Evolutionary conservation across 2,797 vertebrate species (phyloP).

Genomic region (Chelon auratus): DNA sequence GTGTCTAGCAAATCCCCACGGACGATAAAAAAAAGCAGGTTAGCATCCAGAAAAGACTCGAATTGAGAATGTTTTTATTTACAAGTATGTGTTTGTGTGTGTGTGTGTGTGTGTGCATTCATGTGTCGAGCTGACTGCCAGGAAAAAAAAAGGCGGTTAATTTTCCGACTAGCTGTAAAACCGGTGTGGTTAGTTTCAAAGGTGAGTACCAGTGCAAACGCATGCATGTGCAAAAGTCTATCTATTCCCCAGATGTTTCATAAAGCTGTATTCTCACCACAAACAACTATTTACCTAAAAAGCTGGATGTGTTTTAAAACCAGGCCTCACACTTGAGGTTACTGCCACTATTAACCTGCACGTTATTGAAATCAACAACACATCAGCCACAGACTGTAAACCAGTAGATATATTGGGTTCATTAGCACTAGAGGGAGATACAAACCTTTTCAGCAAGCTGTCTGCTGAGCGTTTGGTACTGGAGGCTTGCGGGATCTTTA

Average conservation of each 20-base stretch:
- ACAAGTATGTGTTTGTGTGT: too few relatives aligned
- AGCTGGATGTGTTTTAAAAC: conserved; percentile 27
- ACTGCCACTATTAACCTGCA: conserved; percentile 28
- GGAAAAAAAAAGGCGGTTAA: conserved; percentile 4
- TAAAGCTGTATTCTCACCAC: conserved; percentile 37
- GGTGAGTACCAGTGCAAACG: conserved; percentile 3
- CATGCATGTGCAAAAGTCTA: conserved; percentile 14
- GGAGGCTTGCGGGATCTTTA: conserved; percentile 78
- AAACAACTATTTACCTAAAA: conserved; percentile 23
- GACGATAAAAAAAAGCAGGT: conserved; percentile 21
- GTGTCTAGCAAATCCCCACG: neutral
- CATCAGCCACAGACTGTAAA: conserved; percentile 52
- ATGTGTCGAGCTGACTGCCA: neutral
- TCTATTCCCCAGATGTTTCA: conserved; percentile 38
- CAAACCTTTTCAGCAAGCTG: conserved; percentile 88
- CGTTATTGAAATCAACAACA: conserved; percentile 56
- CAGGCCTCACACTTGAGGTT: conserved; percentile 19
- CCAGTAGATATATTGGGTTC: conserved; percentile 7
- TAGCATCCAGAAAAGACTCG: conserved; percentile 7
- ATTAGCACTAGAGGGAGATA: neutral
- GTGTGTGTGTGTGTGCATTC: neutral
- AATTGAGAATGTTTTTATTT: too few relatives aligned
- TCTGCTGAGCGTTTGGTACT: conserved; percentile 82
- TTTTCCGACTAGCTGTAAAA: conserved; percentile 49
- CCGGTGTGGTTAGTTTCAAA: conserved; percentile 14